Base-by-base conservation (phyloP, 2,888 invertebrate genomes). In the Caprella mutica region DNA sequence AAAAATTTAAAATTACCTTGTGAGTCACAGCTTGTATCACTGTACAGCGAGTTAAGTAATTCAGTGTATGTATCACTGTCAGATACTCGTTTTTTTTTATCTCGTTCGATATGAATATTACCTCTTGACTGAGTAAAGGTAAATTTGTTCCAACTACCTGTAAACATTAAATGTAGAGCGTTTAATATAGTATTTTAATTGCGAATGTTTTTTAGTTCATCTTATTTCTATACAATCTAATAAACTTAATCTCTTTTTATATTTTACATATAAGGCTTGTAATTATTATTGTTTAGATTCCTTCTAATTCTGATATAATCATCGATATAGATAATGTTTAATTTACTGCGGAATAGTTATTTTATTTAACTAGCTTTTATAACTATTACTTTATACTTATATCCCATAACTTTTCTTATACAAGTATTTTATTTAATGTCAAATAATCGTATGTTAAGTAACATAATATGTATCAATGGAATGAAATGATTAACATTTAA, bases 1-100 rank as follows among this genome's bases (percentile, higher is more conserved):
- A 35, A 35, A 35, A 35, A 35, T 12, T 35, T 35, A 12, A 35
- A 35, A 35, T 12, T 12, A 12, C 35, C 14, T 12, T 35, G 12
- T 35, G n/a, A 35, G n/a, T 35, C 14, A 12, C 35, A 35, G n/a
- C 35, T 35, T 14, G 35, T n/a, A 5, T 17, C 17, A 23, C 17
- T 5, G 17, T 26, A 17, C 2, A 9, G 17, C 46, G 9, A 38
- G n/a, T 3, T 3, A 3, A 17, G 19, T 38, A 38, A 17, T 17
- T 38, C n/a, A 17, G 19, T 38, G 19, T 38, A 38, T 38, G 19
- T 38, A 38, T 38, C n/a, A 17, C n/a, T 38, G 19, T 38, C 26
- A 46, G 21, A 46, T 46, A 46, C 26, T 24, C 26, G 26, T 46
- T 24, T 46, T 24, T 46, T 24, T 21, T 24, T 46, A 46, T 46